Conservation (phyloP, 53 echinoderm and acorn worm genomes). For the Patiria pectinifera region DNA sequence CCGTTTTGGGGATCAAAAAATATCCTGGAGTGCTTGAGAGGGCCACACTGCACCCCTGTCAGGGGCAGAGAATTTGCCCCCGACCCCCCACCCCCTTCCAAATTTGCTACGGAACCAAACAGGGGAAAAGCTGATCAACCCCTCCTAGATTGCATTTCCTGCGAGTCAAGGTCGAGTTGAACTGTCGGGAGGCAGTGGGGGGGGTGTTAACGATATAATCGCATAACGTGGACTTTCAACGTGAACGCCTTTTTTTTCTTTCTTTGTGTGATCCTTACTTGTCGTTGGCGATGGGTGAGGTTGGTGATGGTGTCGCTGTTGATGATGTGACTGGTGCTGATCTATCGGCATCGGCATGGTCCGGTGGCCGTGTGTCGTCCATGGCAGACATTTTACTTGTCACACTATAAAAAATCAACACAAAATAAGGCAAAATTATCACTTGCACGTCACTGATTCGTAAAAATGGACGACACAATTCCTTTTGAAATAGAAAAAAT, state of each 20-base stretch:
- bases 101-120: slow-evolving; percentile 51
- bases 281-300: slow-evolving; percentile 26
- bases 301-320: background rate
- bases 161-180: slow-evolving; percentile 48
- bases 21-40: background rate
- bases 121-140: slow-evolving; percentile 64
- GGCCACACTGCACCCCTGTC: background rate
- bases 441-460: background rate
- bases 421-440: background rate
- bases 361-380: slow-evolving; percentile 40
- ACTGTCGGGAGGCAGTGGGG: background rate
- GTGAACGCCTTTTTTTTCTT: background rate
- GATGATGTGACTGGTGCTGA: background rate
- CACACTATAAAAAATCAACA: background rate
- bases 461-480: too few relatives aligned
- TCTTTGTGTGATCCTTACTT: slow-evolving; percentile 19
- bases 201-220: background rate
- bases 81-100: background rate
- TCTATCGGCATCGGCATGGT: slow-evolving; percentile 22
- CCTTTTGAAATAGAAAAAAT: too few relatives aligned
- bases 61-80: background rate
- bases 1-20: background rate
- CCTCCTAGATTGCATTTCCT: slow-evolving; percentile 66
- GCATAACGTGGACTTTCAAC: background rate
- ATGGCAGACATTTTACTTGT: slow-evolving; percentile 17